Percentiles rank a stretch among this genome's conserved stretches.
These are phyloP conservation scores for Prinia subflava DNA, from an alignment of 2,113 vertebrate species.

Conservation along the genomic window DNA sequence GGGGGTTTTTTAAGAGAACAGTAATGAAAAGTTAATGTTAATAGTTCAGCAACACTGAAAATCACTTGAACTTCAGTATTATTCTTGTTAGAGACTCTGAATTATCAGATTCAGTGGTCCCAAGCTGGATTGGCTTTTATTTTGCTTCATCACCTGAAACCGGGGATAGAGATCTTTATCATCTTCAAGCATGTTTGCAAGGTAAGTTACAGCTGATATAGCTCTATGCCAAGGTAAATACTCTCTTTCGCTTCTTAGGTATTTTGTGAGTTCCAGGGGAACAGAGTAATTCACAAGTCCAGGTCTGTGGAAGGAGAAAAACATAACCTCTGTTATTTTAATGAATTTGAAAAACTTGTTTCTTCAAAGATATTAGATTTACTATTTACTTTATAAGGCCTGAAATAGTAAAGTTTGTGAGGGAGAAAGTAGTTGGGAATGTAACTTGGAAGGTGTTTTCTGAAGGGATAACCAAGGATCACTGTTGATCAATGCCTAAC, in stretches of 20 bases:
- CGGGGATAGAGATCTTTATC: conserved; percentile 72
- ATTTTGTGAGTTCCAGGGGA: conserved; percentile 84
- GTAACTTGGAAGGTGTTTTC: not conserved
- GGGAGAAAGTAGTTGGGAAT: not conserved
- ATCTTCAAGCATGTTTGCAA: conserved; percentile 84
- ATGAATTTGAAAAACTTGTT: not conserved
- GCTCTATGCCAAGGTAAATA: conserved; percentile 87
- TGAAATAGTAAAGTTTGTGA: not conserved
- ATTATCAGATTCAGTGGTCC: not conserved
- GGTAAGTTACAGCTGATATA: conserved; percentile 80
- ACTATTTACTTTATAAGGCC: not conserved
- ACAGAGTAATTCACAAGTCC: conserved; percentile 77
- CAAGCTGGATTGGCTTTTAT: not conserved
- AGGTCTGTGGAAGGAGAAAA: conserved; percentile 74
- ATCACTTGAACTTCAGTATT: not conserved
- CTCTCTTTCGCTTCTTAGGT: conserved; percentile 76
- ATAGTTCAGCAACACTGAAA: not conserved
- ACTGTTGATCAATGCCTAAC: not conserved
- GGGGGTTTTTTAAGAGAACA: not conserved
- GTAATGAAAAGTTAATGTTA: not conserved
- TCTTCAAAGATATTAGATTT: not conserved
- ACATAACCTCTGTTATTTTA: not conserved
- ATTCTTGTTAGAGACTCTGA: not conserved
- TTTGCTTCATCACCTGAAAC: conserved; percentile 80
- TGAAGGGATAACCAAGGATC: not conserved